These are phyloP conservation scores for Palythoa grandis DNA, from an alignment of 92 coral and sea anemone species.

Conservation along the genomic window DNA sequence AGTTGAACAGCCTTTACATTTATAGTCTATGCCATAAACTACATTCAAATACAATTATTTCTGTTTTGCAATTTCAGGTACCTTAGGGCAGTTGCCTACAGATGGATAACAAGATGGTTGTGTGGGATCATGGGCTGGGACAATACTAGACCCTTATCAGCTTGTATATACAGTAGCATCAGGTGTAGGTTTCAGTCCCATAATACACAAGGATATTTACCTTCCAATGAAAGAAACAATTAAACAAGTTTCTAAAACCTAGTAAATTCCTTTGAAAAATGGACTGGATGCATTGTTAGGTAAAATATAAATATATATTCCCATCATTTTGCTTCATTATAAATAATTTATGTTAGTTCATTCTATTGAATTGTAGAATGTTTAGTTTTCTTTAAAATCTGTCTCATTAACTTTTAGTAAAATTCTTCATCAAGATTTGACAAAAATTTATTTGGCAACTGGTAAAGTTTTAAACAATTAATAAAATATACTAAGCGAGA, in stretches of 20 bases:
- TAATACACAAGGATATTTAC: background rate
- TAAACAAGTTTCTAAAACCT: too few relatives aligned
- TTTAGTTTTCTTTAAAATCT: too few relatives aligned
- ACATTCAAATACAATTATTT: background rate
- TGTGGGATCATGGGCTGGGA: slow-evolving; percentile 20
- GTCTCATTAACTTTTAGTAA: background rate
- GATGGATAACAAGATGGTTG: slow-evolving; percentile 4
- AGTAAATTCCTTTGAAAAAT: too few relatives aligned
- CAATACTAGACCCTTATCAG: slow-evolving; percentile 6
- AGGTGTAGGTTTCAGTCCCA: background rate
- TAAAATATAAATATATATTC: too few relatives aligned
- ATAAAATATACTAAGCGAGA: background rate
- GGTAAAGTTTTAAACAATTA: background rate
- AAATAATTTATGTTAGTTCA: too few relatives aligned
- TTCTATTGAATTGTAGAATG: too few relatives aligned
- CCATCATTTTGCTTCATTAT: too few relatives aligned
- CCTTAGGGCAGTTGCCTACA: background rate
- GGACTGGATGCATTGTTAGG: too few relatives aligned
- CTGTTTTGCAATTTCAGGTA: background rate
- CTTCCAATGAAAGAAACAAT: background rate
- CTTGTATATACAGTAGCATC: background rate
- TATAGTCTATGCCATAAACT: background rate
- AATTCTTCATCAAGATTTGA: background rate
- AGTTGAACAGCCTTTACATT: background rate
- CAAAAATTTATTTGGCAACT: background rate